Evolutionary conservation across 2,888 invertebrate species (phyloP), one percentile per base, ranked within the genome.

Genomic region (Drosophila vallismaia): DNA sequence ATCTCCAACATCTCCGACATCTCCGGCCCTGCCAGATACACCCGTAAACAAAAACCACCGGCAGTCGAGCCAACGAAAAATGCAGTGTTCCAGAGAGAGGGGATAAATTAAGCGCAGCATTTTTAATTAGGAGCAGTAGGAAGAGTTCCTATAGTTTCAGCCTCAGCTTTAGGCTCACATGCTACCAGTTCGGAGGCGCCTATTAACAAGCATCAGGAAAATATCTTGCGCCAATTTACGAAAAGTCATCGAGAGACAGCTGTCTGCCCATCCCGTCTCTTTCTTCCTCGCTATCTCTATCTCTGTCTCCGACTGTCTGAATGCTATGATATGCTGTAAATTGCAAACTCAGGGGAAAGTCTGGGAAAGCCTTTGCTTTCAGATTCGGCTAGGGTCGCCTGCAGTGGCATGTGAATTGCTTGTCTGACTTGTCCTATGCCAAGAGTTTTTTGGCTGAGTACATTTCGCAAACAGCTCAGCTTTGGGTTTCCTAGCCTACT

Each of bases 311-410:
- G 49, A 42, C 63, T 62, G 51, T 53, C 52, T 50, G 44, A 44
- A 44, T 24, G 57, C 67, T 59, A 75, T 83, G 86, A 81, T 83
- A 77, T 84, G 84, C 86, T 67, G 85, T 56, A 86, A 86, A 81
- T 80, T 77, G 78, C 75, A 75, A 69, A 44, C 52, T 51, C 8
- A 8, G 36, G 12, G 54, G 14, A 8, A 46, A n/a, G 38, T 42
- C 40, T 3, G 14, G 38, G 24, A 38, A 51, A 12, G 19, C 19
- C 19, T 19, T 19, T 19, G 19, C 19, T 19, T 19, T 19, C 19
- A 28, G 45, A n/a, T 31, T 26, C 29, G 50, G 45, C 63, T 48
- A 40, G 70, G 75, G 64, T 74, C 67, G 71, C 66, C 54, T 54
- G 57, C 53, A 70, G 62, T 75, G 77, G 71, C 72, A 80, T 74